Percentiles rank a stretch among this genome's conserved stretches.
Conservation (phyloP, 2,797 vertebrate genomes). For the Gadopsis marmoratus region DNA sequence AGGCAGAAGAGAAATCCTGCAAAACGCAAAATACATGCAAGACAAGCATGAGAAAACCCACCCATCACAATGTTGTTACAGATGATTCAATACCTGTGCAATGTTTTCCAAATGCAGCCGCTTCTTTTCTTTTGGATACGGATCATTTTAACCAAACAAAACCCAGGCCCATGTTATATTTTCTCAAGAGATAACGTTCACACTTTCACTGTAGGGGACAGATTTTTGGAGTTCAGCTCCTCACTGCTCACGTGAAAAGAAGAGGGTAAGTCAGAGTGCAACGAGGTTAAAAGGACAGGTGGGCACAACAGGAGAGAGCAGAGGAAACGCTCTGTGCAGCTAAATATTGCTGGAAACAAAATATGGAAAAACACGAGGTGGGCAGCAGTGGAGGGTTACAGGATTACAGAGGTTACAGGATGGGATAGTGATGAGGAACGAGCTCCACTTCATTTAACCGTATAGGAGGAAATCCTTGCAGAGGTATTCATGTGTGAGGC, state of each 20-base stretch:
- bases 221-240: constrained; percentile 4
- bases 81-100: constrained; percentile 5
- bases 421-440: not conserved
- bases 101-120: constrained; percentile 5
- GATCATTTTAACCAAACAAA: constrained; percentile 52
- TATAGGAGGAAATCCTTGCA: too few relatives aligned
- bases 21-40: constrained; percentile 4
- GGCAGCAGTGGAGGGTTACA: not conserved
- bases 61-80: constrained; percentile 44
- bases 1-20: constrained; percentile 1
- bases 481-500: not conserved
- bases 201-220: not conserved
- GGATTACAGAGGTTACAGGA: not conserved
- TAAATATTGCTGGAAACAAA: not conserved
- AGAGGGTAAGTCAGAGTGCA: not conserved
- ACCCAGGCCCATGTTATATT: constrained; percentile 40
- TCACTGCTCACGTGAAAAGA: constrained; percentile 15
- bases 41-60: not conserved
- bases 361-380: not conserved
- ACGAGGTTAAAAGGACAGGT: not conserved
- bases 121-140: constrained; percentile 1
- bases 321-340: not conserved
- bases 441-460: not conserved
- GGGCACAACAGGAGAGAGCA: not conserved
- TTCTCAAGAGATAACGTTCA: constrained; percentile 19